Evolutionary conservation across 2,797 vertebrate genomes (phyloP).

Genomic region (Takifugu rubripes): DNA sequence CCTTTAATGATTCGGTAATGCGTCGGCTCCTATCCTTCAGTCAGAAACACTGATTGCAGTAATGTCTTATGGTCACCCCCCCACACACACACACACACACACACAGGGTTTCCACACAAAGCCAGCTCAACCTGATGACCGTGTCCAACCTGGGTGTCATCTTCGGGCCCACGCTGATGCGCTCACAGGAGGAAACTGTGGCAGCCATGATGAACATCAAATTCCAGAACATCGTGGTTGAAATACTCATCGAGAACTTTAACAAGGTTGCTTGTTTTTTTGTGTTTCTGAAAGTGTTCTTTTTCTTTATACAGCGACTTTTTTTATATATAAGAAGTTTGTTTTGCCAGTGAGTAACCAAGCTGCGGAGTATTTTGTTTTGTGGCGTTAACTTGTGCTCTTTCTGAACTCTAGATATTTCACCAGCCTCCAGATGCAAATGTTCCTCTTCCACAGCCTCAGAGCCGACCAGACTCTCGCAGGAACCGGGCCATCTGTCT

Average conservation of each 20-base stretch:
- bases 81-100: no score
- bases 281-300: neutral
- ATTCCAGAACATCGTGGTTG: slow-evolving; percentile 98
- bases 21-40: neutral
- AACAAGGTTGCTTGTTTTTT: slow-evolving; percentile 46
- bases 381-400: neutral
- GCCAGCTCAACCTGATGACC: slow-evolving; percentile 94
- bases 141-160: slow-evolving; percentile 97
- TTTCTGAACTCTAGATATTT: slow-evolving; percentile 81
- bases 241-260: slow-evolving; percentile 97
- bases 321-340: neutral
- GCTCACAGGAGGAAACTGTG: slow-evolving; percentile 96
- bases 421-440: slow-evolving; percentile 91
- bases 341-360: neutral
- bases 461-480: slow-evolving; percentile 75
- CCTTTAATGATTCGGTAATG: slow-evolving; percentile 18
- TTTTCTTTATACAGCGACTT: neutral
- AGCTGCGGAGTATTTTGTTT: neutral
- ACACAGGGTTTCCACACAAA: slow-evolving; percentile 89
- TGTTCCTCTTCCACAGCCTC: slow-evolving; percentile 89
- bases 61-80: neutral
- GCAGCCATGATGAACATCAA: slow-evolving; percentile 99
- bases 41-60: no score
- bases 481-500: slow-evolving; percentile 91
- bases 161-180: slow-evolving; percentile 96